Evolutionary conservation across 1,140 invertebrate genomes (phyloP), one percentile per base, ranked within the genome.

Genomic region (Papilio dardanus): DNA sequence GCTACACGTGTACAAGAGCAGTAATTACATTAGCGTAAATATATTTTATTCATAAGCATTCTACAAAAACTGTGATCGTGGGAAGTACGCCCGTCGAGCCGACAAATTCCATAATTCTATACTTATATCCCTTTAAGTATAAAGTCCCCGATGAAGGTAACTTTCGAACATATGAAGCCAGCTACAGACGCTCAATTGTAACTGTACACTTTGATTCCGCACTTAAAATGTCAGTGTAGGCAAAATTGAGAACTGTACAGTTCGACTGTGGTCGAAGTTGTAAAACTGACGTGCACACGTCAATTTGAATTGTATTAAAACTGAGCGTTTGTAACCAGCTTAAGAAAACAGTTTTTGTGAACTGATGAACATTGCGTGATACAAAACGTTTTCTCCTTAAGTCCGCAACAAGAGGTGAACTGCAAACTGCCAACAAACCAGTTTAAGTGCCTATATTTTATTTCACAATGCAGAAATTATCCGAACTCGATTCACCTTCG

Each of bases 401-500:
- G n/a, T 46, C 42, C 21, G 19, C 8, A 12, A 16, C 33, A 67
- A 14, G 35, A 16, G 31, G 67, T n/a, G 33, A n/a, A n/a, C 6
- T 14, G 33, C 33, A 24, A 33, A 7, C 33, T 33, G 67, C 67
- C 8, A 24, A 21, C 31, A 67, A 69, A 69, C 67, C 67, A 69
- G 67, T 69, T 69, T 69, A 69, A 21, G 67, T 21, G 33, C 67
- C 35, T 69, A 40, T 69, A 69, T 40, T 40, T 69, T 69, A 69
- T 69, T 35, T 8, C 35, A 40, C 33, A 69, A 69, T 69, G 67
- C 67, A 69, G 67, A 69, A 62, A 69, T 69, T 69, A 69, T 69
- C 67, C 21, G 35, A 69, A 69, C 67, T 69, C 67, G 67, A 40
- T 69, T 69, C 67, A 69, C 67, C 67, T 69, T 69, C 33, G 67